Evolutionary conservation across 2,888 invertebrate genomes (phyloP), one percentile per base, ranked within the genome.

Genomic region (Caenorhabditis uteleia): DNA sequence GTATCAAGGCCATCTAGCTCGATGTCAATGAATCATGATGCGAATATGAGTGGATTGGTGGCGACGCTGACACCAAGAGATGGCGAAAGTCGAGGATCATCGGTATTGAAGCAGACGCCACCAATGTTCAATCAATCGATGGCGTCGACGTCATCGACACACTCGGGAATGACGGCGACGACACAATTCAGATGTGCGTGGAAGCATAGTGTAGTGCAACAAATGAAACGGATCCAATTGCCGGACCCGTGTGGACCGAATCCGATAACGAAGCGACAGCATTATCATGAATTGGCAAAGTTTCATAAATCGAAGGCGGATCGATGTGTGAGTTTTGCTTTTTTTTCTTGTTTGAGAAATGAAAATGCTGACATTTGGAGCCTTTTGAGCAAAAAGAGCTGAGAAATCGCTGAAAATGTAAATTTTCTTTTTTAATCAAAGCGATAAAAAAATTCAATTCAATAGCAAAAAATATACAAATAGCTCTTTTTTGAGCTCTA

Each of bases 211-310:
- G 46, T 47, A 38, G 3, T 51, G 33, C 46, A 45, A 25, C 26
- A 26, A 3, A 18, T 33, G 3, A 45, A 51, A 27, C 31, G 62
- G 18, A 44, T 62, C 1, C 62, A 46, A 3, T 38, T 62, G 2
- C 47, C 36, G 16, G 56, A 56, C 25, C 56, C 56, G 6, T 34
- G 44, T 0, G 38, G 20, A 1, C 38, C 38, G 5, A 43, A 36
- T 14, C 29, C 26, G 20, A 40, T 42, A 25, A 20, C 57, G 10
- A 57, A 53, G 29, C 38, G 29, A 10, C 53, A 62, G 1, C 53
- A 53, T 33, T 62, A 62, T 33, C 62, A 62, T 20, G 26, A 4
- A 1, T 26, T 57, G 7, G 62, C 62, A n/a, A 62, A 53, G 20
- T 47, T 53, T 1, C 53, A 38, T 34, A 62, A 62, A 20, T 18